These are phyloP conservation scores for Chrysogorgia sp. DNA, from an alignment of 92 coral and sea anemone species.

Conservation along the genomic window DNA sequence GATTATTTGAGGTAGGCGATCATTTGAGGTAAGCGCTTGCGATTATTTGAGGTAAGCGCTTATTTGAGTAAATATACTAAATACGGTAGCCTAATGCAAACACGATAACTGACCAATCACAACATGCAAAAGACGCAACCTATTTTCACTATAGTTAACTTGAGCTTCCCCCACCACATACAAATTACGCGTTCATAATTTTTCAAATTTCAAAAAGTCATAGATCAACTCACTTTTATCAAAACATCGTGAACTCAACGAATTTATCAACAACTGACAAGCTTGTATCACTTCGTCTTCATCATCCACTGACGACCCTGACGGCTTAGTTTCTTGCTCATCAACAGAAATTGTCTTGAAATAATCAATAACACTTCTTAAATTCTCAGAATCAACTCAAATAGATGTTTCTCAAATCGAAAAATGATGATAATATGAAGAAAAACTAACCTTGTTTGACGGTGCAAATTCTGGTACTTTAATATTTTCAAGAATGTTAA, in stretches of 20 bases:
- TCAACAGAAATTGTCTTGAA: conserved; percentile 51
- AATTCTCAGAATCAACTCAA: too few relatives aligned
- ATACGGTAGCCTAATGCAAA: too few relatives aligned
- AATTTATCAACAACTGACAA: conserved; percentile 36
- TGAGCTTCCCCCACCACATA: too few relatives aligned
- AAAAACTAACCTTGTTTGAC: conserved; percentile 70
- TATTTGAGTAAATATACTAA: too few relatives aligned
- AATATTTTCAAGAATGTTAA: conserved; percentile 49
- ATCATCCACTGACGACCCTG: conserved; percentile 33
- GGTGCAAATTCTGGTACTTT: conserved; percentile 70
- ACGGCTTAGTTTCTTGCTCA: conserved; percentile 44
- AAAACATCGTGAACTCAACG: conserved; percentile 21
- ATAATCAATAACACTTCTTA: neutral
- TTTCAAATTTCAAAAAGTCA: neutral
- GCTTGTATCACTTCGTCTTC: conserved; percentile 54
- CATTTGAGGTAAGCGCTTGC: too few relatives aligned
- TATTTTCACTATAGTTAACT: too few relatives aligned
- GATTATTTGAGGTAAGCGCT: too few relatives aligned
- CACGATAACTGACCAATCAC: too few relatives aligned
- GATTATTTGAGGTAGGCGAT: too few relatives aligned
- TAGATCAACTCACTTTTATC: conserved; percentile 36
- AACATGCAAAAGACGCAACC: neutral
- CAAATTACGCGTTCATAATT: too few relatives aligned
- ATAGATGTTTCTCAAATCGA: neutral
- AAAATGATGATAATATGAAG: neutral